Base-by-base conservation (phyloP, 1,140 invertebrate genomes). In the Hesperophylax magnus region DNA sequence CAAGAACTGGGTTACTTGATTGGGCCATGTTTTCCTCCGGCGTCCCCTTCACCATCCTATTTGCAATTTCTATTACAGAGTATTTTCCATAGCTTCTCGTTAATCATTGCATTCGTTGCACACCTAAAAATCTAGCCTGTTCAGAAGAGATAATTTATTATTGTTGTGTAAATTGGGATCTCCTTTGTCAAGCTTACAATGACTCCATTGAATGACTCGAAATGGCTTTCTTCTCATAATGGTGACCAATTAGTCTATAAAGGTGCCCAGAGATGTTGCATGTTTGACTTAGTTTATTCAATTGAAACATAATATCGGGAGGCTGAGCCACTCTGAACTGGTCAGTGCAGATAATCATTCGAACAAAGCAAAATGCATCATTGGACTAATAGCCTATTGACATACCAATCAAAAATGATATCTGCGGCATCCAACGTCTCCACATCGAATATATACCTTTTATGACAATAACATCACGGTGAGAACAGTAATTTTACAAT, bases 221-320 rank as follows among this genome's bases (percentile, higher is more conserved):
- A 47, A 47, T 47, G 6, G 39, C 39, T 47, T 47, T 47, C 39
- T 47, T 47, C 39, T 47, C 9, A 9, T 47, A 47, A 74, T 27
- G 14, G 54, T 24, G 27, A 31, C 71, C 52, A 54, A 76, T 76
- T 24, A 39, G 54, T 61, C 15, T 31, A 60, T 15, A 31, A 7
- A 76, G 54, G 18, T 60, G 74, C 34, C 14, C 74, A 31, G 24
- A 11, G 17, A 63, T 77, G 17, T 56, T 58, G 63, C 63, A 67
- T 67, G 63, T 67, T 31, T 15, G 22, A 24, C 24, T 39, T 81
- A 31, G 22, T 79, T 79, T 20, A 76, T 77, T 82, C 78, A 80
- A 82, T 83, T 83, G 82, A 61, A 79, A 83, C 77, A 83, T 79
- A 83, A 83, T 83, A 83, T 76, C 24, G 60, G 39, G 31, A 15